Base-by-base conservation (phyloP, 2,113 vertebrate genomes). In the Chrysochloris asiatica region DNA sequence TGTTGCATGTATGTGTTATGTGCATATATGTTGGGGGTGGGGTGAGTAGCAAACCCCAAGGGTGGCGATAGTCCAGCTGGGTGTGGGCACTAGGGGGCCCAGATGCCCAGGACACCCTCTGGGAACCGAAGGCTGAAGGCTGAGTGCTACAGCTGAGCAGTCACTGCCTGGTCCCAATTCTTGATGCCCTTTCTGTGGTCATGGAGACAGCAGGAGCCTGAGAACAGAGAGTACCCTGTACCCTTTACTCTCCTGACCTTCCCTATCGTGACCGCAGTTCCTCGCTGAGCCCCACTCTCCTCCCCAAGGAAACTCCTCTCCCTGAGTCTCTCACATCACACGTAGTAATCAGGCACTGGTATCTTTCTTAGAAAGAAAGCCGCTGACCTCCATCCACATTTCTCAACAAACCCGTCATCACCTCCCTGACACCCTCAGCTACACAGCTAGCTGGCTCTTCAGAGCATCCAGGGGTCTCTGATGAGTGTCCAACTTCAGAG, bases 281-380 rank as follows among this genome's bases (percentile, higher is more conserved):
- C 56, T 1, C 1, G 10, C n/a, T 4, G 19, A 47, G 30, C 56
- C 52, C 26, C 36, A 54, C 52, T 24, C 76, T 4, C 7, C 28
- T 1, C 2, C 63, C 30, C 33, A 26, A 2, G 65, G 45, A 65
- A 24, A 0, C 2, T 47, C 30, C 41, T 45, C 65, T 9, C 33
- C 36, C 88, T 19, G 47, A 59, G 7, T 17, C 50, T 8, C 41
- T 26, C 26, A 38, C 48, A 5, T 26, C 16, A 1, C 8, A 12
- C 0, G 1, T 16, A 2, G 38, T 7, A 22, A 16, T 0, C 24
- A n/a, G n/a, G n/a, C 22, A 6, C 24, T 3, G 17, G 19, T 13
- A 14, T 8, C 7, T 1, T 50, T 77, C 48, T 28, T 36, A 36
- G 17, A 9, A 6, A 41, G 8, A 41, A 59, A 21, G 2, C 19